Conservation (phyloP, 1,140 invertebrate genomes). For the Drosophila pectinifera region DNA sequence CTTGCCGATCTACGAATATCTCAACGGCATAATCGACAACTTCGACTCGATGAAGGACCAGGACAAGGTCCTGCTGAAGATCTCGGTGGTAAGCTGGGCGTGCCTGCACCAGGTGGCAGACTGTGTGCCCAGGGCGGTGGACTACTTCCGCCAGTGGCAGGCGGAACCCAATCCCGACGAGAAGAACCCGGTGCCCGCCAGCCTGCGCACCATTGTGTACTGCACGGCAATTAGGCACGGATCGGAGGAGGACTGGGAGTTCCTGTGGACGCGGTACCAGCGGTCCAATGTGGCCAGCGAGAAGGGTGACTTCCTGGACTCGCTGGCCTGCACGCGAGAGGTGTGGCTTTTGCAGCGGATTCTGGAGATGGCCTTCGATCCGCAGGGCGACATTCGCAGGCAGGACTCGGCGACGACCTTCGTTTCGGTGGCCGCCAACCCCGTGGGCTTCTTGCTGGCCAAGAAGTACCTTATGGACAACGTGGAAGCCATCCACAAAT, state of each 20-base stretch:
- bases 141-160: slow-evolving; percentile 88
- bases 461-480: slow-evolving; percentile 87
- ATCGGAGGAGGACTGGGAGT: slow-evolving; percentile 91
- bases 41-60: slow-evolving; percentile 73
- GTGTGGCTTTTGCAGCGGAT: slow-evolving; percentile 90
- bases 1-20: slow-evolving; percentile 86
- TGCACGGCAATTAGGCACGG: slow-evolving; percentile 92
- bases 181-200: slow-evolving; percentile 89
- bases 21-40: slow-evolving; percentile 86
- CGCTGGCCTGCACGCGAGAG: slow-evolving; percentile 90
- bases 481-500: slow-evolving; percentile 86
- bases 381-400: slow-evolving; percentile 87
- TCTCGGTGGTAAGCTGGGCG: slow-evolving; percentile 86
- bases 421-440: slow-evolving; percentile 85
- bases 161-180: slow-evolving; percentile 86
- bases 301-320: slow-evolving; percentile 87
- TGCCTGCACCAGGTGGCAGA: slow-evolving; percentile 87
- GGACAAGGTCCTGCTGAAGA: slow-evolving; percentile 86
- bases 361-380: slow-evolving; percentile 87
- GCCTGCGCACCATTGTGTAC: slow-evolving; percentile 90
- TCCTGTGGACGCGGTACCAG: slow-evolving; percentile 90
- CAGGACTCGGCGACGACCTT: slow-evolving; percentile 89
- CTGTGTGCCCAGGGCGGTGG: slow-evolving; percentile 87
- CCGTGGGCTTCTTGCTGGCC: slow-evolving; percentile 87
- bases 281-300: slow-evolving; percentile 89